Conservation (phyloP, 2,888 invertebrate genomes). For the Rhagonycha fulva region DNA sequence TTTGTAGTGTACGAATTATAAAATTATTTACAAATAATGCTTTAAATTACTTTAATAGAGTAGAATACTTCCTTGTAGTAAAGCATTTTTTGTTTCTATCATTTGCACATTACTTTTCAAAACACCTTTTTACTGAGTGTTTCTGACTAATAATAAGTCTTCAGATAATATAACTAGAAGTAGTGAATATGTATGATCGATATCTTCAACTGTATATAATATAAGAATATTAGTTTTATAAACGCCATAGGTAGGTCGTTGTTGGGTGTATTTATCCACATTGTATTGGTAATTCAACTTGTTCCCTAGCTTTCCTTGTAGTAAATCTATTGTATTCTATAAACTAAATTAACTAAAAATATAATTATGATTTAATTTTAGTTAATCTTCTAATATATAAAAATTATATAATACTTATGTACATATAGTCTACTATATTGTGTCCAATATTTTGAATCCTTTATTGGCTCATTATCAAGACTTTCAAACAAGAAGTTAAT, state of each 20-base stretch:
- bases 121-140: constrained; percentile 32
- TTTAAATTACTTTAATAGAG: constrained; percentile 21
- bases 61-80: constrained; percentile 40
- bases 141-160: constrained; percentile 15
- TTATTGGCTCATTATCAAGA: no score
- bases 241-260: neutral
- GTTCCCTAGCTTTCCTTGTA: neutral
- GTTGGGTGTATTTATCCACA: constrained; percentile 1
- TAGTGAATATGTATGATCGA: constrained; percentile 8
- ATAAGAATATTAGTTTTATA: neutral
- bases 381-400: no score
- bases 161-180: constrained; percentile 6
- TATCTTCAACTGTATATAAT: neutral
- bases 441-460: no score
- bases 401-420: no score
- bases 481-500: no score
- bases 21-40: constrained; percentile 39
- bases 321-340: neutral
- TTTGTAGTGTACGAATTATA: constrained; percentile 6
- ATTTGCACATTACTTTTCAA: constrained; percentile 34
- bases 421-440: no score
- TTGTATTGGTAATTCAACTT: constrained; percentile 12
- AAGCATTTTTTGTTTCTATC: constrained; percentile 41
- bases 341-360: neutral
- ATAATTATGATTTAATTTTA: no score